Conservation (phyloP, 2,113 vertebrate genomes). For the Pachypanchax playfairii region DNA sequence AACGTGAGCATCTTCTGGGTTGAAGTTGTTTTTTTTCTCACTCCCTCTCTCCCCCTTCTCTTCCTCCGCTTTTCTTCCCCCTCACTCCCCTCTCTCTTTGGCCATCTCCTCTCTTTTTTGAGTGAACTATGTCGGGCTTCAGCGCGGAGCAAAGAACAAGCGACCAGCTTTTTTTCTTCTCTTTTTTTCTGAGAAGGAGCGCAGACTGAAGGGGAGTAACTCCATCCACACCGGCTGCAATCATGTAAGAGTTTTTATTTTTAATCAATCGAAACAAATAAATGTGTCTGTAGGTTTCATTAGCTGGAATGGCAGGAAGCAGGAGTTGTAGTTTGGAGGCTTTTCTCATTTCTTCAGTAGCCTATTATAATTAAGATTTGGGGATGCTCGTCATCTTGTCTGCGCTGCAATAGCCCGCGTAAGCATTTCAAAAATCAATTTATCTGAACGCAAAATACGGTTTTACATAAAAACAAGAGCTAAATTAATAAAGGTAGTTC, state of each 20-base stretch:
- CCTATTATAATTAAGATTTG: too few species aligned
- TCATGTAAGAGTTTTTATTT: constrained; percentile 60
- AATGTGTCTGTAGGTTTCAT: constrained; percentile 43
- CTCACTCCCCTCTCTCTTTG: constrained; percentile 46
- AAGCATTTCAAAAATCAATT: too few species aligned
- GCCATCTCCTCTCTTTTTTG: constrained; percentile 65
- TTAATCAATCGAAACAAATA: neutral
- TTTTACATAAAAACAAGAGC: too few species aligned
- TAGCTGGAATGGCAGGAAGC: constrained; percentile 45
- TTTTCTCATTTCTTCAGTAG: too few species aligned
- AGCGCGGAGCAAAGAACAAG: constrained; percentile 82
- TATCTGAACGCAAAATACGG: too few species aligned
- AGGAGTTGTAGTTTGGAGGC: neutral
- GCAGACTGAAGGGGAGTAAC: constrained; percentile 70
- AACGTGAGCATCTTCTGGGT: constrained; percentile 98
- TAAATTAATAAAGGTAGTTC: too few species aligned
- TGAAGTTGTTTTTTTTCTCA: constrained; percentile 79
- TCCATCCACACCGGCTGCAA: constrained; percentile 73
- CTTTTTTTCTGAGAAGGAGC: constrained; percentile 10
- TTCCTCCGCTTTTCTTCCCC: neutral
- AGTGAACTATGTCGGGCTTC: constrained; percentile 93
- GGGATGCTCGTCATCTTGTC: too few species aligned
- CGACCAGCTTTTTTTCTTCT: constrained; percentile 29
- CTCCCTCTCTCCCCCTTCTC: constrained; percentile 1
- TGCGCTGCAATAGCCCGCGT: too few species aligned